Evolutionary conservation across 2,797 vertebrate genomes (phyloP), one percentile per base, ranked within the genome.

Genomic region (Spatula versicolor): DNA sequence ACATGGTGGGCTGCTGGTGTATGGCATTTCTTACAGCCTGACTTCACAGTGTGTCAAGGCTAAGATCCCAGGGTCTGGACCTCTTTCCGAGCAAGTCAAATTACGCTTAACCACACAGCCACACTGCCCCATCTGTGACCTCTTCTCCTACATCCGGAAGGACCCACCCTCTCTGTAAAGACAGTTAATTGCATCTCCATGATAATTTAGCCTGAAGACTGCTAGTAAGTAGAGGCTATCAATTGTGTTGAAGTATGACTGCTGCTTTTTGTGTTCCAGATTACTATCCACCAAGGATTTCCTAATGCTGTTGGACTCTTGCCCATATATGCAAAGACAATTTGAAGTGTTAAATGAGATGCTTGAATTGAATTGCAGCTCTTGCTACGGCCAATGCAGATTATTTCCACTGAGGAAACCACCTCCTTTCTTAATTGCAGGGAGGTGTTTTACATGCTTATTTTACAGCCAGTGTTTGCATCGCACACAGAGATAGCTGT

Each of bases 201-300:
- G 88, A 97, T 95, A 94, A 94, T 85, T 97, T 92, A 60, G n/a
- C 76, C 78, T 13, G 26, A 96, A 78, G 71, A 93, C 46, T 64
- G 77, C 73, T 77, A 37, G 84, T 85, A 96, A 96, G 86, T 46
- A 88, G 83, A 93, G 86, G 77, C 73, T 89, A 96, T 93, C 92
- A 92, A 91, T 85, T 93, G 80, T 96, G 87, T 58, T 97, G 96
- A 97, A 97, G 96, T 96, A 95, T 56, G 92, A 96, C 83, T 96
- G 84, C 76, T 96, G 96, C 77, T 90, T 96, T 97, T 97, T 90
- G 79, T 96, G 94, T 86, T 96, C 88, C 92, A 96, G 96, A 90
- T 97, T 92, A 78, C 91, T 96, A 96, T 96, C 91, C 95, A 93
- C 63, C 20, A 77, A 97, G 95, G 95, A 97, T 96, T 97, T 98